Conservation (phyloP, 2,797 vertebrate genomes). For the Tachyglossus aculeatus region DNA sequence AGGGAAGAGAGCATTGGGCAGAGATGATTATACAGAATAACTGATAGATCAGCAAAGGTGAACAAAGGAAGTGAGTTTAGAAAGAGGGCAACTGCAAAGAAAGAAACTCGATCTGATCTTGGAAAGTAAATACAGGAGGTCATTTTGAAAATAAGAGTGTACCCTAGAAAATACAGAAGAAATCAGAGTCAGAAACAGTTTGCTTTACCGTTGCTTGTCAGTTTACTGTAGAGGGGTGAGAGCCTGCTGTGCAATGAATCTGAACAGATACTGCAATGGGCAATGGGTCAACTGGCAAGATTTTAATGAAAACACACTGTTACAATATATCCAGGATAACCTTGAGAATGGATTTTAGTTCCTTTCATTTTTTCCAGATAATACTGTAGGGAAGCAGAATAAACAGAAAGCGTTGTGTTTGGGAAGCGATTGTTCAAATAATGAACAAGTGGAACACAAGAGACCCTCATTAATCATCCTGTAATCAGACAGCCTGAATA, state of each 20-base stretch:
- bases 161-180: background rate
- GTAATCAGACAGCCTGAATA: background rate
- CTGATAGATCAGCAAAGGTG: no score
- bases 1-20: no score
- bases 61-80: no score
- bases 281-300: background rate
- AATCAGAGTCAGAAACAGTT: background rate
- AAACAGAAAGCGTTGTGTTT: conserved; percentile 19
- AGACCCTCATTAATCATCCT: conserved; percentile 16
- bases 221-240: background rate
- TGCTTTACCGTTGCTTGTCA: background rate
- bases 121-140: no score
- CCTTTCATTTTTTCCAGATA: background rate
- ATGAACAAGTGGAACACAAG: background rate
- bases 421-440: background rate
- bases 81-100: no score
- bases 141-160: no score
- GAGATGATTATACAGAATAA: no score
- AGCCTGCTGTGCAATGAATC: background rate
- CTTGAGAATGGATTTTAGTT: conserved; percentile 23
- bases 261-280: background rate
- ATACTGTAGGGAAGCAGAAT: background rate
- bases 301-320: conserved; percentile 25
- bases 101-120: no score
- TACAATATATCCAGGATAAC: conserved; percentile 10